These are phyloP conservation scores for Dolichallabes microphthalmus DNA, from an alignment of 2,113 vertebrate species.

Conservation along the genomic window DNA sequence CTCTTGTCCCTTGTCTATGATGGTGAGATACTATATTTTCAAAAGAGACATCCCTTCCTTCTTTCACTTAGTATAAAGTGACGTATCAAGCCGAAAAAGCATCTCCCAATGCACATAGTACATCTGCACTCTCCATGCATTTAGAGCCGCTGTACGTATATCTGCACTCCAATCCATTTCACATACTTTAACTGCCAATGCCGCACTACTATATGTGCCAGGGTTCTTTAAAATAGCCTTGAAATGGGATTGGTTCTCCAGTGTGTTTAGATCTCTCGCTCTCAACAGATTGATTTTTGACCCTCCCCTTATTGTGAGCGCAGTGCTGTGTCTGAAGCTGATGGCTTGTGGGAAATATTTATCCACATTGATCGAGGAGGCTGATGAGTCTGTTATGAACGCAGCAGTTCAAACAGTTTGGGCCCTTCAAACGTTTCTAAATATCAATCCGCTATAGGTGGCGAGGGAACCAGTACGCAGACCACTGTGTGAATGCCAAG, in stretches of 20 bases:
- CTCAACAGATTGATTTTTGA: conserved; percentile 56
- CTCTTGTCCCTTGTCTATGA: conserved; percentile 35
- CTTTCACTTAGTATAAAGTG: neutral
- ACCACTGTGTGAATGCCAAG: conserved; percentile 61
- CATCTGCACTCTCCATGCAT: neutral
- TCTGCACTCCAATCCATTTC: conserved; percentile 32
- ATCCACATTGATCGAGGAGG: conserved; percentile 71
- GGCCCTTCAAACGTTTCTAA: conserved; percentile 67
- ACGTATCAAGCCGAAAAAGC: neutral
- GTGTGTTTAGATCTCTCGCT: conserved; percentile 44
- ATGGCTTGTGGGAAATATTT: conserved; percentile 76
- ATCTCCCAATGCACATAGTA: neutral
- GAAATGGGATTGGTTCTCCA: conserved; percentile 40
- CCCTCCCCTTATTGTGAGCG: conserved; percentile 43
- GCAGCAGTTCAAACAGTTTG: conserved; percentile 69
- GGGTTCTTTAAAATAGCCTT: conserved; percentile 30
- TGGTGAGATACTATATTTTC: neutral
- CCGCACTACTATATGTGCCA: conserved; percentile 49
- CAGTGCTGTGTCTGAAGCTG: conserved; percentile 66
- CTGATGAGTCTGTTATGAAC: conserved; percentile 73
- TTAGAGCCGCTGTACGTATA: conserved; percentile 13
- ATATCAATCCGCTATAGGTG: conserved; percentile 68
- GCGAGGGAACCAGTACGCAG: conserved; percentile 36
- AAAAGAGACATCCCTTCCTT: neutral
- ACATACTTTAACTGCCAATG: conserved; percentile 24